Evolutionary conservation across 2,888 invertebrate species (phyloP), one percentile per base, ranked within the genome.

Genomic region (Rhyacophila evoluta): DNA sequence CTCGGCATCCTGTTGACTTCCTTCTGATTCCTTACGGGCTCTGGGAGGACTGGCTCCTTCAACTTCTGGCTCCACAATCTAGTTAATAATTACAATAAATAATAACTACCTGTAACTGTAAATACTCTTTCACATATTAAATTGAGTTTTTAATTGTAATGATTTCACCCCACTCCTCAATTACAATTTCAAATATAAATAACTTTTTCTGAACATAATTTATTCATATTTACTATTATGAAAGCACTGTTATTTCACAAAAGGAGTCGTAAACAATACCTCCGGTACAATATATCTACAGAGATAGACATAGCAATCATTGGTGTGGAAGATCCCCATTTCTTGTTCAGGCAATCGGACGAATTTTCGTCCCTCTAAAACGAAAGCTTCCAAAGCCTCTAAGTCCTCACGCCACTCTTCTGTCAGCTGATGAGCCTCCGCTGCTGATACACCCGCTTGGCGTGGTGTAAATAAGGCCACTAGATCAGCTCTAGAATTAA

Each of bases 351-450:
- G 99, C 75, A 99, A 90, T 0, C 97, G 92, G n/a, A 98, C 98
- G 89, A 99, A 99, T 88, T 98, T 98, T 84, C 96, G 95, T 10
- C 97, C 98, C 87, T 99, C 98, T 81, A 99, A 90, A 3, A 99
- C 98, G 88, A 99, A 98, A 0, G 97, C 93, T 88, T 99, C 98
- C 97, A 99, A 98, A 25, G 95, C 95, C 86, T 98, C 98, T 83
- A 99, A 91, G 88, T 99, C 99, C 83, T 98, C 98, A 89, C 99
- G 98, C 97, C 98, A 99, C 85, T 99, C 99, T 85, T 95, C 95
- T 86, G 96, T 95, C 28, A 98, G 89, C 84, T 96, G 95, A 84
- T 93, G 93, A 0, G 98, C 97, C 88, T 98, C 98, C 0, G 92
- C 87, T 2, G 92, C 87, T 0, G 94, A 91, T 95, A 98, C 97